These are phyloP conservation scores for Anguilla megastoma DNA, from an alignment of 2,797 vertebrate species.

Conservation along the genomic window DNA sequence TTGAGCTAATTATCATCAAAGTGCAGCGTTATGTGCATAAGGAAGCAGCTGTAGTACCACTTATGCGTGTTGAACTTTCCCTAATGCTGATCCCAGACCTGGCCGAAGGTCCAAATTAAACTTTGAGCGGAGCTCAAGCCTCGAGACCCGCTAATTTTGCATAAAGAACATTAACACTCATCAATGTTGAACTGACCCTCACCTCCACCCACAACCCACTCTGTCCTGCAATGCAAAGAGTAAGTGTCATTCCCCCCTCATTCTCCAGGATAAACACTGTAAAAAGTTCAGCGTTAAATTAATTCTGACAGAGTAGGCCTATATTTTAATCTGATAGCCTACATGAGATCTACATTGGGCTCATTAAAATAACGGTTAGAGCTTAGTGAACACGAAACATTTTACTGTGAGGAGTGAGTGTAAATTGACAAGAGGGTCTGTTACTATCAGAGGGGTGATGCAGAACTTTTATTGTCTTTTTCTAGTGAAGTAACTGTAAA, in stretches of 20 bases:
- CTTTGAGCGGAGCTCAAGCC: slow-evolving; percentile 62
- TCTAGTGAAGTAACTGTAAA: not conserved
- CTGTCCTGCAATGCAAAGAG: slow-evolving; percentile 70
- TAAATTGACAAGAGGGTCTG: not conserved
- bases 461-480: not conserved
- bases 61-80: slow-evolving; percentile 58
- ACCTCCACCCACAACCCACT: slow-evolving; percentile 51
- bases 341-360: not conserved
- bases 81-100: slow-evolving; percentile 52
- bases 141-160: slow-evolving; percentile 62
- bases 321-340: not conserved
- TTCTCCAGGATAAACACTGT: not conserved
- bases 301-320: not conserved
- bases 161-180: slow-evolving; percentile 76
- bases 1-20: slow-evolving; percentile 60
- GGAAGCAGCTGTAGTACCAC: slow-evolving; percentile 39
- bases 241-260: slow-evolving; percentile 39
- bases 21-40: slow-evolving; percentile 38
- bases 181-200: slow-evolving; percentile 77
- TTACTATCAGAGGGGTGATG: not conserved
- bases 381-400: not conserved
- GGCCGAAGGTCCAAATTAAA: slow-evolving; percentile 62
- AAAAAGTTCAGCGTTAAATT: not conserved
- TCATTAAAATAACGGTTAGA: not conserved
- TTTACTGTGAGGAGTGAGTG: not conserved